phyloP scores from a whole-genome alignment of 35 echinoderm and acorn worm species.

The Heliocidaris tuberculata region DNA sequence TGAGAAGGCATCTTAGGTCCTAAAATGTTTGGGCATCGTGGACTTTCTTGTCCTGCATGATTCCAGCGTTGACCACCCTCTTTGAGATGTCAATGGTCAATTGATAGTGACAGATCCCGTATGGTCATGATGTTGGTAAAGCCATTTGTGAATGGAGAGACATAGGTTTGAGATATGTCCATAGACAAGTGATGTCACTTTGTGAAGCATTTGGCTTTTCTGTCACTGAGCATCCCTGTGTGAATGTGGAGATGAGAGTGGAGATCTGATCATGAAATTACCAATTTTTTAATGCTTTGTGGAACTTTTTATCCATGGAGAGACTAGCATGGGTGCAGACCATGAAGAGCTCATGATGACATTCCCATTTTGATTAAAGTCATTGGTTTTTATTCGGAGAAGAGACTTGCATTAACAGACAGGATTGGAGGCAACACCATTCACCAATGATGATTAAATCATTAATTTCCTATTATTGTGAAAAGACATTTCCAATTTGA shows the following conservation, averaged over 20 bases:
- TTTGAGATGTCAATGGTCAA: neutral
- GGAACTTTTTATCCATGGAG: no score
- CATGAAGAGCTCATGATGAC: no score
- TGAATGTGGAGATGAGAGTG: neutral
- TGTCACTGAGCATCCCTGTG: neutral
- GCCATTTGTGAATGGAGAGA: neutral
- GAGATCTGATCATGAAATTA: neutral
- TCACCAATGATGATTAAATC: no score
- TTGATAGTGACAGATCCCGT: neutral
- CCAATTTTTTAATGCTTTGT: no score
- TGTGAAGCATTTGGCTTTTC: neutral
- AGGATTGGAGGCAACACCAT: no score
- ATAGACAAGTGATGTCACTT: neutral
- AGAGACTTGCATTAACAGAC: no score
- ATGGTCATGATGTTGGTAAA: neutral
- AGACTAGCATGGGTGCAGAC: no score
- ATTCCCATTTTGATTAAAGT: no score
- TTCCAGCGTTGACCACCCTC: constrained; percentile 34
- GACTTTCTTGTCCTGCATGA: constrained; percentile 81
- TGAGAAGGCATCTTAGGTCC: constrained; percentile 56
- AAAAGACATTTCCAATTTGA: no score
- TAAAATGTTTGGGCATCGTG: constrained; percentile 65
- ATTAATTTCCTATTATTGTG: no score
- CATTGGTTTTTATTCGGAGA: no score
- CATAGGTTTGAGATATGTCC: neutral